Percentiles rank a stretch among this genome's conserved stretches.
Evolutionary conservation across 2,113 vertebrate species (phyloP).

Genomic region (Chloebia gouldiae): DNA sequence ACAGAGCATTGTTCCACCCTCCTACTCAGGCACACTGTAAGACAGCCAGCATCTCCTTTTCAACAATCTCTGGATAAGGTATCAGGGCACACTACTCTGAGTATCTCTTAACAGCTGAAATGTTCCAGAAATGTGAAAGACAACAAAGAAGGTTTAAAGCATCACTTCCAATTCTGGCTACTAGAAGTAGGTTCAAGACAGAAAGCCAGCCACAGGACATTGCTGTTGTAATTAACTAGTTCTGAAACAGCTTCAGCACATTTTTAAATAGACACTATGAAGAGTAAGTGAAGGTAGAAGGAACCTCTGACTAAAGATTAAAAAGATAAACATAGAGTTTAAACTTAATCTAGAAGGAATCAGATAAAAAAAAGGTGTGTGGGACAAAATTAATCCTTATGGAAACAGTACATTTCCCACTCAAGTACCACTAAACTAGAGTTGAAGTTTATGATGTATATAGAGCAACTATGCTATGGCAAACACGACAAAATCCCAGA

Average conservation of each 20-base stretch:
- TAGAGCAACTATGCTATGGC: neutral
- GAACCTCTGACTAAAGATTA: neutral
- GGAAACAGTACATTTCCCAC: neutral
- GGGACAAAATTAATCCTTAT: neutral
- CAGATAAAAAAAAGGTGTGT: neutral
- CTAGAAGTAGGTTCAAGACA: neutral
- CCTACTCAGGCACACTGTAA: neutral
- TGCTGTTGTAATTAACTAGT: neutral
- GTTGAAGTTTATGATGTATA: neutral
- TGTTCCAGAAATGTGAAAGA: neutral
- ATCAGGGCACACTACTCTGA: neutral
- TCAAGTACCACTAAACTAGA: neutral
- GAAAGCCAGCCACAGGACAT: neutral
- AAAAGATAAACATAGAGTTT: neutral
- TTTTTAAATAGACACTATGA: neutral
- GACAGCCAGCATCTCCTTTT: neutral
- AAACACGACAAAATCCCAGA: neutral
- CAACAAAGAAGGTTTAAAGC: neutral
- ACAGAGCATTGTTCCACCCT: fast-evolving
- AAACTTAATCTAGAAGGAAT: neutral
- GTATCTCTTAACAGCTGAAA: neutral
- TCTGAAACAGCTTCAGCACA: neutral
- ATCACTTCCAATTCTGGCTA: neutral
- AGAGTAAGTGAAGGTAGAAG: neutral
- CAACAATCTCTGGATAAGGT: neutral